Evolutionary conservation across 1,140 invertebrate species (phyloP), one percentile per base, ranked within the genome.

Genomic region (Stegodyphus mimosarum): DNA sequence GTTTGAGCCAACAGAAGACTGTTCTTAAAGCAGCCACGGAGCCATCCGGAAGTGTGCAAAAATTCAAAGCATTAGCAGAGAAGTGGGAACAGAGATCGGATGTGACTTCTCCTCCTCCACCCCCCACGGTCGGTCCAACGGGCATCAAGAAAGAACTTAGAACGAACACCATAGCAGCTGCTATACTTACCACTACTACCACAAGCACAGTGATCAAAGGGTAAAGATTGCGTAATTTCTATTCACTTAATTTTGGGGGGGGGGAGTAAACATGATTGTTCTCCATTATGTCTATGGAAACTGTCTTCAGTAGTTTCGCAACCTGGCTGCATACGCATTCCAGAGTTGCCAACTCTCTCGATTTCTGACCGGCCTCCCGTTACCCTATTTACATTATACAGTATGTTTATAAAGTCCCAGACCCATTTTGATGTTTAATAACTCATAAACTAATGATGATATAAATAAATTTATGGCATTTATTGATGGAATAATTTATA

Each of bases 1-100:
- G 75, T 2, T 66, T 87, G 1, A 87, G 86, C 18, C 86, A 87
- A 15, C 86, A 87, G 48, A 77, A 72, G 50, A 84, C 81, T 6
- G 86, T 87, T 11, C 69, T 87, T 0, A 67, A 67, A 13, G 72
- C 74, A 13, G 49, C 77, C 60, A 18, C 70, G n/a, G 75, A 84
- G 64, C 69, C 71, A n/a, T 75, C 73, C 5, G 88, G 87, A 10
- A 88, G 89, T 15, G 87, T 89, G 15, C 89, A 90, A 72, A 90
- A 90, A 69, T 91, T 91, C 87, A 89, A 88, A 83, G 89, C 90
- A 18, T 76, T 91, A n/a, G 88, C 90, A 2, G 90, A 91, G 67
- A 90, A 89, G 71, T 91, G 91, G 91, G 90, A 91, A 72, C 89
- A 90, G 83, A 88, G 89, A 17, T 87, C 89, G 13, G 87, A 87